A percentile compares a stretch with the other conserved stretches of the same genome.
These are phyloP conservation scores for Isurus oxyrinchus DNA, from an alignment of 2,113 vertebrate genomes.

Conservation along the genomic window DNA sequence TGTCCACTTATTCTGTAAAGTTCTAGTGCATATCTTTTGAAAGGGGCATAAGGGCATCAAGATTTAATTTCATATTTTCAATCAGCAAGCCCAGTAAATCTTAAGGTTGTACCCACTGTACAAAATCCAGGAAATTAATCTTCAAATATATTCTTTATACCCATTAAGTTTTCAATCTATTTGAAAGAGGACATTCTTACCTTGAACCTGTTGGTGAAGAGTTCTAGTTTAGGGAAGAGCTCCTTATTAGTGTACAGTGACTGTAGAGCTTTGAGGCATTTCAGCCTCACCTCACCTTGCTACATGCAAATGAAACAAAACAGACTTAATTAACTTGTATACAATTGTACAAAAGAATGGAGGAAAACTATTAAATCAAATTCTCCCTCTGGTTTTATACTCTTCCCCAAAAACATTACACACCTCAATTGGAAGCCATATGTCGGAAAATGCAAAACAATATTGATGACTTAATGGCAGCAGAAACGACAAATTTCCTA, in stretches of 20 bases:
- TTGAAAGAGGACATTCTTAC: conserved; percentile 53
- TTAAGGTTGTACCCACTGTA: not conserved
- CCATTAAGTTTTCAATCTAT: not conserved
- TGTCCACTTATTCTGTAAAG: not conserved
- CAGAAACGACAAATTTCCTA: not conserved
- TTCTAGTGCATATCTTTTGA: not conserved
- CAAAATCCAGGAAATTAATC: not conserved
- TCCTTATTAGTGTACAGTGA: conserved; percentile 96
- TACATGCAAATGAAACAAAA: conserved; percentile 49
- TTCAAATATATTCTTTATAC: not conserved
- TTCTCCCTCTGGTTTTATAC: not conserved
- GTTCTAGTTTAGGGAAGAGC: conserved; percentile 91
- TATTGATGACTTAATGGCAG: not conserved
- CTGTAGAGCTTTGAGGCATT: conserved; percentile 96
- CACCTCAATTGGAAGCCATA: not conserved
- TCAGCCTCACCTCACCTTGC: conserved; percentile 98
- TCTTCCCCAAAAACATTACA: not conserved
- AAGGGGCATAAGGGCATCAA: not conserved
- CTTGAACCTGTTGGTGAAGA: conserved; percentile 98
- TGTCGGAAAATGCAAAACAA: not conserved
- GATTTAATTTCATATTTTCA: not conserved
- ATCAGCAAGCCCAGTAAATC: not conserved
- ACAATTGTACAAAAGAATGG: not conserved
- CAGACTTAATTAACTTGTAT: not conserved
- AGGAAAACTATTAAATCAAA: not conserved